Evolutionary conservation across 2,113 vertebrate genomes (phyloP).

Genomic region (Plectropomus leopardus): DNA sequence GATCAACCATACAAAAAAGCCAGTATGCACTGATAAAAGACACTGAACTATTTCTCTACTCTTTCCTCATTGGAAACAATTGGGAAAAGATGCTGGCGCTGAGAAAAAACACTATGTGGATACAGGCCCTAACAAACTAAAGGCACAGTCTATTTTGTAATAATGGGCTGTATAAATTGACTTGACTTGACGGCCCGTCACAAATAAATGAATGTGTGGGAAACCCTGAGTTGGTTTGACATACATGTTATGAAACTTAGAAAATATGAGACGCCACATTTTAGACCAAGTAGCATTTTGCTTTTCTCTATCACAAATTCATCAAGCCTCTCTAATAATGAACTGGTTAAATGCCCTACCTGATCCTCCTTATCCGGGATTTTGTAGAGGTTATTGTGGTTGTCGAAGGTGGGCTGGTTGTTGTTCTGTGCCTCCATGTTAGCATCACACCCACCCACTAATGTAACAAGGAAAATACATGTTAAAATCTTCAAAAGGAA

Average conservation of each 20-base stretch:
- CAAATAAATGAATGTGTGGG: too few relatives aligned
- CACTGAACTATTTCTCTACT: too few relatives aligned
- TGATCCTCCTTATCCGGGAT: slow-evolving; percentile 83
- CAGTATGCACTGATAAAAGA: too few relatives aligned
- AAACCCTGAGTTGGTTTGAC: neutral
- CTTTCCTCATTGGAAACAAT: too few relatives aligned
- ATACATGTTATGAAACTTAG: neutral
- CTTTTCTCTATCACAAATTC: neutral
- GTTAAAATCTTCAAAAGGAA: neutral
- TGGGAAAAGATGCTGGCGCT: too few relatives aligned
- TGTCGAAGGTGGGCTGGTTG: slow-evolving; percentile 85
- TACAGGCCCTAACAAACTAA: too few relatives aligned
- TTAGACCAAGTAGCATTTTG: neutral
- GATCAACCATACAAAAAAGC: too few relatives aligned
- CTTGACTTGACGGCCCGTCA: too few relatives aligned
- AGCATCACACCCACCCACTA: slow-evolving; percentile 56
- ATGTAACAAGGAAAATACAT: slow-evolving; percentile 48
- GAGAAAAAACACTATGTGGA: too few relatives aligned
- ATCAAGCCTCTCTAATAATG: neutral
- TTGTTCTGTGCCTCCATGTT: slow-evolving; percentile 89
- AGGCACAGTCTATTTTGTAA: too few relatives aligned
- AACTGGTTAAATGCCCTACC: slow-evolving; percentile 30
- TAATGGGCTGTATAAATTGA: too few relatives aligned
- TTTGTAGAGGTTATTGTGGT: slow-evolving; percentile 88
- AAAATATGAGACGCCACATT: neutral